Base-by-base conservation (phyloP, 2,888 invertebrate genomes). In the Erebia epiphron region DNA sequence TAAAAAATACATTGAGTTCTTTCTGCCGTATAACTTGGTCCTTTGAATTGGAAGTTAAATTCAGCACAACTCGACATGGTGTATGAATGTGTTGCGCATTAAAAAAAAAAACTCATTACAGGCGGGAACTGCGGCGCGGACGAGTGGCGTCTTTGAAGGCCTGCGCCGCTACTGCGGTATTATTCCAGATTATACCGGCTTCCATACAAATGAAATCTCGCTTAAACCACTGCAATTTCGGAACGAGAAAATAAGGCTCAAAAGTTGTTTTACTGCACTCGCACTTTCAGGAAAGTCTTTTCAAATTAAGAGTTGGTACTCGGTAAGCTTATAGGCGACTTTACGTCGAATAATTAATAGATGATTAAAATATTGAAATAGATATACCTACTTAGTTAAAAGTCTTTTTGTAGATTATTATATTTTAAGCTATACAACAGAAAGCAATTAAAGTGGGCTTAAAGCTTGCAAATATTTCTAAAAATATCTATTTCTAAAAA, bases 141-240 rank as follows among this genome's bases (percentile, higher is more conserved):
- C 92, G 90, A 91, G 91, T 89, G 90, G 83, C 92, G 91, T 92
- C 92, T 92, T 92, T 92, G 92, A 92, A 88, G 90, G 89, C 89
- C 86, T 84, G 85, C 82, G 85, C 89, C 87, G 87, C 91, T 84
- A 86, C 87, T 88, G 90, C 89, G 85, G 91, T 89, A 93, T 93
- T 92, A 92, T 92, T 91, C 86, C 90, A 91, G 92, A 92, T 92
- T 93, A 93, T 92, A 83, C 88, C 87, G 83, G 90, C 88, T 90
- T 86, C 89, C 84, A 92, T 92, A 92, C 92, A 92, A 93, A 92
- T 91, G 92, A 93, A 92, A 92, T 91, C 92, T 91, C 91, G 88
- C 91, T 92, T 92, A 92, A 92, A 91, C 86, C 90, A 89, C 89
- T 91, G 92, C 92, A 92, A 90, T 92, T 92, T 92, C 84, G 90